Evolutionary conservation across 2,113 vertebrate species (phyloP).

Genomic region (Craseonycteris thonglongyai): DNA sequence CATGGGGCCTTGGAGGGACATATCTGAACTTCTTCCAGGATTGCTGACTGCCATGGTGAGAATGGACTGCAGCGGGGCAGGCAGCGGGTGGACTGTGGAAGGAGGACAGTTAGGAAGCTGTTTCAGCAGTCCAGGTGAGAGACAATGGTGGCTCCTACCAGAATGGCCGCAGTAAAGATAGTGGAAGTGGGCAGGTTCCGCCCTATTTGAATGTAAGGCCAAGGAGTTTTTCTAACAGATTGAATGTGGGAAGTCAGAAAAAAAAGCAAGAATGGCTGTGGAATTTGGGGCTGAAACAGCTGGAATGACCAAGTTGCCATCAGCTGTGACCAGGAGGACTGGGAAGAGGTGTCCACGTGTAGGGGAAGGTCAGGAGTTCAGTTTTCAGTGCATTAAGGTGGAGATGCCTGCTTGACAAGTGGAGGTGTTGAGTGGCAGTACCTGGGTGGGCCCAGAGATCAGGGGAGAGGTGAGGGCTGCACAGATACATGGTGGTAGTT

Average conservation of each 20-base stretch:
- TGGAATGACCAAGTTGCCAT: neutral
- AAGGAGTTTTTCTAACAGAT: neutral
- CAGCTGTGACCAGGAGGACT: neutral
- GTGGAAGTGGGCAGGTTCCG: neutral
- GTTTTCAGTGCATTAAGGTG: neutral
- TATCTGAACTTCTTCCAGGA: neutral
- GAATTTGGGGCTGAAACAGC: neutral
- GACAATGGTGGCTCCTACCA: neutral
- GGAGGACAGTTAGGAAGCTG: neutral
- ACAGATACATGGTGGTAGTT: neutral
- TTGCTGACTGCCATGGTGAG: neutral
- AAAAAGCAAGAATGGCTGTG: neutral
- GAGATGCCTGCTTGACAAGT: neutral
- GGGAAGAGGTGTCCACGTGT: accelerated
- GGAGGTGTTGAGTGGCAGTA: neutral
- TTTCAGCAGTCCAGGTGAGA: accelerated
- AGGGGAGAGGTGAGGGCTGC: neutral
- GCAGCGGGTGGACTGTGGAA: neutral
- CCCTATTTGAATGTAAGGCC: neutral
- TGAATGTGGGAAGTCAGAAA: neutral
- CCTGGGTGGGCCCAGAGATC: neutral
- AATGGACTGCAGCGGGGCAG: neutral
- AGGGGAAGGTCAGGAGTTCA: neutral
- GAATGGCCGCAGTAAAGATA: no score
- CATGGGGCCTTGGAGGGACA: neutral